These are phyloP conservation scores for Lagopus muta DNA, from an alignment of 2,113 vertebrate genomes.

Conservation along the genomic window DNA sequence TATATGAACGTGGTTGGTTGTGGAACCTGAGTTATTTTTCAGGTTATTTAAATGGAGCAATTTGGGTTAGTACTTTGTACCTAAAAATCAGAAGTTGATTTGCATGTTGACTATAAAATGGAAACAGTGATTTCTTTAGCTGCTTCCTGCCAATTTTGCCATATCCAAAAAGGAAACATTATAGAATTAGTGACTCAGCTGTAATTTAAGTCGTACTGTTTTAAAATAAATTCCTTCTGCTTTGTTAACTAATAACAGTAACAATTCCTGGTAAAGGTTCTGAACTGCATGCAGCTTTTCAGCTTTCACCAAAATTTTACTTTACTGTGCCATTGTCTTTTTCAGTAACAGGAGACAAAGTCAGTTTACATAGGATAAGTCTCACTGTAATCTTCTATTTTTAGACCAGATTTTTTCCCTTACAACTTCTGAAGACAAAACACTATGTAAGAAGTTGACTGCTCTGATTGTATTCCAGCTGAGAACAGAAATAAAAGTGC, in stretches of 20 bases:
- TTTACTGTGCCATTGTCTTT: neutral
- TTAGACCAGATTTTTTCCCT: conserved; percentile 42
- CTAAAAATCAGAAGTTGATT: conserved; percentile 17
- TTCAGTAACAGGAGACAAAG: neutral
- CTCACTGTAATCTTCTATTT: conserved; percentile 27
- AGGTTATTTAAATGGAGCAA: neutral
- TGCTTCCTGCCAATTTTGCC: neutral
- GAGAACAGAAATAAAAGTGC: conserved; percentile 57
- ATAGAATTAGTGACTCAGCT: neutral
- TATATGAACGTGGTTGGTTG: neutral
- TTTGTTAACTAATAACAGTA: neutral
- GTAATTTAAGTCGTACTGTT: neutral
- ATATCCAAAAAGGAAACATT: neutral
- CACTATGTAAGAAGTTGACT: conserved; percentile 34
- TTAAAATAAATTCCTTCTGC: neutral
- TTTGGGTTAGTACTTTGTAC: neutral
- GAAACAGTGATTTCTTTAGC: neutral
- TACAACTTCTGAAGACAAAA: conserved; percentile 57
- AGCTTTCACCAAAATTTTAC: neutral
- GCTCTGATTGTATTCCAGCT: conserved; percentile 45
- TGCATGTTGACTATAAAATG: neutral
- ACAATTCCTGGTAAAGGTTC: neutral
- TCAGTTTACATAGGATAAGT: conserved; percentile 23
- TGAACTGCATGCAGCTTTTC: neutral
- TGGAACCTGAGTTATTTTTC: neutral